Evolutionary conservation across 2,113 vertebrate genomes (phyloP).

Genomic region (Scophthalmus maximus): DNA sequence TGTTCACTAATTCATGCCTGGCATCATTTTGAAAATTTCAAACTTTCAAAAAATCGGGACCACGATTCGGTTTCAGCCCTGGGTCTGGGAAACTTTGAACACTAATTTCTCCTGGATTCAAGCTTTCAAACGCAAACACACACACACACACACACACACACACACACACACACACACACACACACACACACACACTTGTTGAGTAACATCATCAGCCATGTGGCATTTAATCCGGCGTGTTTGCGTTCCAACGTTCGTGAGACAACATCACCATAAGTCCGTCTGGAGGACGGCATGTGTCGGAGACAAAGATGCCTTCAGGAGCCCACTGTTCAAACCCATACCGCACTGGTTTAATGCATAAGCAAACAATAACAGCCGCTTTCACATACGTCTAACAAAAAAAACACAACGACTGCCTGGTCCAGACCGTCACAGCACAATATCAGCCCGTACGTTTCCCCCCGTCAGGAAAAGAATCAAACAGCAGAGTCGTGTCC

Average conservation of each 20-base stretch:
- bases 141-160: too few species aligned
- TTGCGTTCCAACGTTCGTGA: neutral
- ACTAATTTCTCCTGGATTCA: neutral
- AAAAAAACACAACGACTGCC: too few species aligned
- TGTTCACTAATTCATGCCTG: too few species aligned
- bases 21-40: too few species aligned
- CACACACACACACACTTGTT: too few species aligned
- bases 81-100: neutral
- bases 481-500: conserved; percentile 38
- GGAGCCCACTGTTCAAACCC: neutral
- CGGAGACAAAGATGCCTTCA: neutral
- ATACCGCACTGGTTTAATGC: neutral
- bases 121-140: neutral
- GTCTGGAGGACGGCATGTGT: neutral
- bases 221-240: neutral
- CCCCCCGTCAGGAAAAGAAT: neutral
- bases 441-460: neutral
- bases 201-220: neutral
- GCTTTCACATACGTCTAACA: neutral
- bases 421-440: too few species aligned
- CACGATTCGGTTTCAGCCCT: neutral
- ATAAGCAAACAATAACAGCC: neutral
- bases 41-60: too few species aligned
- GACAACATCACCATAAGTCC: neutral
- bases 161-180: too few species aligned